Evolutionary conservation across 2,113 vertebrate species (phyloP), one percentile per base, ranked within the genome.

Genomic region (Syrrhaptes paradoxus): DNA sequence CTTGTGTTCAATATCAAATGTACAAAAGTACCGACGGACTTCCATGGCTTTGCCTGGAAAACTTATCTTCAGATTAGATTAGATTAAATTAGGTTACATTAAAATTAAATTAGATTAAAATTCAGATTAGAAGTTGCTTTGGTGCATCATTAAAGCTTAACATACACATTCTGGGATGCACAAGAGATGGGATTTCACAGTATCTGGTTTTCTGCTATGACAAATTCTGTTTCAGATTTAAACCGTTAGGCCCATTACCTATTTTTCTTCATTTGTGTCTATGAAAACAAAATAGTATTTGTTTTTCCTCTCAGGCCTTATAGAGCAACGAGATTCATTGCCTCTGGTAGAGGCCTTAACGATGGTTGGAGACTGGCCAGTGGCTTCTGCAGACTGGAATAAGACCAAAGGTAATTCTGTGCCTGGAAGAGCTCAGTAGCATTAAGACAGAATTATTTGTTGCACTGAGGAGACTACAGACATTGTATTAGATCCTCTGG

Each of bases 351-450:
- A 98, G 83, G 98, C 99, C 95, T 95, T 99, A 32, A 96, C 97
- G 12, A 78, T 89, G 25, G 96, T 99, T 32, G 99, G 99, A 67
- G 99, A 98, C 68, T 99, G 99, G 99, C 99, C 99, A 14, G 99
- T 99, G 92, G 98, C 99, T 67, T 98, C 97, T 62, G 98, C 98
- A 71, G 98, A 98, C 95, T 99, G 99, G 99, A 98, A 97, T 52
- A 70, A 95, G n/a, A 98, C 87, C 5, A 34, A 85, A 85, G 98
- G 98, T 98, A 95, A 92, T 7, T 12, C 70, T 68, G 38, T 49
- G 55, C 62, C 52, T 34, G 24, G 13, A 48, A n/a, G 38, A 34
- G 21, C 10, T 57, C 61, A 28, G 28, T 10, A 26, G 45, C 4
- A 10, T 26, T 24, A 43, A 43, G 6, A 24, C 74, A 78, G 66